phyloP scores from a whole-genome alignment of 2,888 invertebrate genomes.

The Brachyptera risi region DNA sequence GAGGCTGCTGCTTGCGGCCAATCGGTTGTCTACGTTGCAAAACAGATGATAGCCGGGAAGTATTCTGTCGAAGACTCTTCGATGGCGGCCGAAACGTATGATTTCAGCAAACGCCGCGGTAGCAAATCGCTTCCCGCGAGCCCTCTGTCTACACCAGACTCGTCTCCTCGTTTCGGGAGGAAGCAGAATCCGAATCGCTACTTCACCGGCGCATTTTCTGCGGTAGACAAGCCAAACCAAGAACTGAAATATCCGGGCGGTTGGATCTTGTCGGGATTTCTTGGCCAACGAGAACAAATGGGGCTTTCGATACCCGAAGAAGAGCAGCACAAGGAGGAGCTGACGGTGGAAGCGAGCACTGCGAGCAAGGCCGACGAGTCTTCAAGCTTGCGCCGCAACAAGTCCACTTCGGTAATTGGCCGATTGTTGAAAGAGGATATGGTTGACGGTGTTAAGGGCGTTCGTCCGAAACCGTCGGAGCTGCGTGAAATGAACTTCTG shows the following conservation, averaged over 20 bases:
- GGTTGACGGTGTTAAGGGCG: slow-evolving; percentile 31
- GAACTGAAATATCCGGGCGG: slow-evolving; percentile 48
- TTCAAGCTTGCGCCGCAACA: slow-evolving; percentile 32
- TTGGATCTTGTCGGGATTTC: slow-evolving; percentile 62
- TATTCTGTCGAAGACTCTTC: slow-evolving; percentile 36
- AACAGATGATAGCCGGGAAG: slow-evolving; percentile 48
- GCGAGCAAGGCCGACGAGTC: not conserved
- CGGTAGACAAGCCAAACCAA: slow-evolving; percentile 32
- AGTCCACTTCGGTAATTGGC: slow-evolving; percentile 36
- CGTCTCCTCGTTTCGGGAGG: slow-evolving; percentile 43
- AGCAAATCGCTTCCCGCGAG: slow-evolving; percentile 69
- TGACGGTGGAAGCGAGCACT: slow-evolving; percentile 25
- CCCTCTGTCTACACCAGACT: slow-evolving; percentile 56
- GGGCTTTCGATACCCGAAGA: slow-evolving; percentile 36
- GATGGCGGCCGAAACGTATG: slow-evolving; percentile 38
- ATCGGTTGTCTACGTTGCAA: slow-evolving; percentile 55
- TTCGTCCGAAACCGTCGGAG: slow-evolving; percentile 63
- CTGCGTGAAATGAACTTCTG: slow-evolving; percentile 80
- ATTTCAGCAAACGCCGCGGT: slow-evolving; percentile 53
- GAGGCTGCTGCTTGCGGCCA: slow-evolving; percentile 66
- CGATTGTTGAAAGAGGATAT: not conserved
- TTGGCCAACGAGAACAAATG: slow-evolving; percentile 53
- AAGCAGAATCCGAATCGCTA: slow-evolving; percentile 56
- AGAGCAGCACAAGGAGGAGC: slow-evolving; percentile 47
- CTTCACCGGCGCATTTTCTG: slow-evolving; percentile 50